Evolutionary conservation across 2,113 vertebrate genomes (phyloP).

Genomic region (Lophius piscatorius): DNA sequence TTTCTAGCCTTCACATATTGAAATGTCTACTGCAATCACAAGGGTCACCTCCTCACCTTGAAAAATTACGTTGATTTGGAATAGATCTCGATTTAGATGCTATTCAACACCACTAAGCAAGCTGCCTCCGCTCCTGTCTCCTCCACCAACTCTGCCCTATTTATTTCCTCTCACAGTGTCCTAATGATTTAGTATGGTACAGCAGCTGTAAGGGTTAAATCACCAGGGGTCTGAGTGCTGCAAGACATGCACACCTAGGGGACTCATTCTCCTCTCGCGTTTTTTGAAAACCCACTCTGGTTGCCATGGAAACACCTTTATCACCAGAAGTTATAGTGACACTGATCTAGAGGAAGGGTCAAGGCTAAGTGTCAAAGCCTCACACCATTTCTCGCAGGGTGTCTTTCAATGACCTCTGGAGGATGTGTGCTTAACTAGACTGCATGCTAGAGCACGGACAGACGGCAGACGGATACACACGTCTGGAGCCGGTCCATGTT

Average conservation of each 20-base stretch:
- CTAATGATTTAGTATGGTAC: slow-evolving; percentile 55
- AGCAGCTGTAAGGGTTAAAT: slow-evolving; percentile 54
- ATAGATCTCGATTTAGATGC: no score
- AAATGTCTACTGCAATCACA: slow-evolving; percentile 32
- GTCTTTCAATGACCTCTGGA: slow-evolving; percentile 44
- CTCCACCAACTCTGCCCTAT: slow-evolving; percentile 33
- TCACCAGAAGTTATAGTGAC: slow-evolving; percentile 66
- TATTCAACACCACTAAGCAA: slow-evolving; percentile 6
- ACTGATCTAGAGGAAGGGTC: slow-evolving; percentile 67
- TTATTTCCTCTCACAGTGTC: slow-evolving; percentile 48
- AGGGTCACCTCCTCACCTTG: background rate
- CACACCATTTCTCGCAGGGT: slow-evolving; percentile 48
- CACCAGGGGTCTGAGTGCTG: slow-evolving; percentile 42
- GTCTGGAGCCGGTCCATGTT: background rate
- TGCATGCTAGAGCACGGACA: background rate
- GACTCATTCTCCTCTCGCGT: slow-evolving; percentile 39
- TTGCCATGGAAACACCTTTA: slow-evolving; percentile 64
- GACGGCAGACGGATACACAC: background rate
- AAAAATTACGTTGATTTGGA: background rate
- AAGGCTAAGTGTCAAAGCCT: slow-evolving; percentile 58
- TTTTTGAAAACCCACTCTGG: slow-evolving; percentile 24
- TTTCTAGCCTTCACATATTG: slow-evolving; percentile 29
- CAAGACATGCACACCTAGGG: slow-evolving; percentile 45
- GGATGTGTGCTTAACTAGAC: slow-evolving; percentile 26
- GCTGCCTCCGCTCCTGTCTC: slow-evolving; percentile 17